Evolutionary conservation across 1,140 invertebrate genomes (phyloP).

Genomic region (Thaumatotibia leucotreta): DNA sequence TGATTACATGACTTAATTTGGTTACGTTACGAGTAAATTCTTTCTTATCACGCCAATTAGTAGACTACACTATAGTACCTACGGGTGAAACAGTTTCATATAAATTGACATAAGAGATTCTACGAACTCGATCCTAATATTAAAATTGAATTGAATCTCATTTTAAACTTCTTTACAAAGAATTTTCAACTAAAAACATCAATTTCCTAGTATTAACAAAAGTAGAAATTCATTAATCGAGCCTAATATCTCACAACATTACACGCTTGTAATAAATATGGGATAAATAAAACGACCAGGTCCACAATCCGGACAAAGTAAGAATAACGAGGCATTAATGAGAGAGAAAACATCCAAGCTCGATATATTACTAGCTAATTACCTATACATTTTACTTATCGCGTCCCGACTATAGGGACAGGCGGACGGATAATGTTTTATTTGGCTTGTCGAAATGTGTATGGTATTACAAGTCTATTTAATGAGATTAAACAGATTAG

Average conservation of each 20-base stretch:
- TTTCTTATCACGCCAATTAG: too few relatives aligned
- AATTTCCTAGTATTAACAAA: background rate
- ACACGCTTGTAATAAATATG: conserved; percentile 30
- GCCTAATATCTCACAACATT: background rate
- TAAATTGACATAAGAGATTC: too few relatives aligned
- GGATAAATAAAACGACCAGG: conserved; percentile 38
- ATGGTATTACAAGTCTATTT: conserved; percentile 60
- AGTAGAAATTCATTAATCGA: background rate
- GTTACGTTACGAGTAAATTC: too few relatives aligned
- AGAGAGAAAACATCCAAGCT: conserved; percentile 54
- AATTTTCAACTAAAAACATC: background rate
- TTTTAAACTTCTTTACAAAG: background rate
- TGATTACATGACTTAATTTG: too few relatives aligned
- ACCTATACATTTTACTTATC: conserved; percentile 73
- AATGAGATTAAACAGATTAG: conserved; percentile 45
- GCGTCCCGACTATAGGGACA: conserved; percentile 27
- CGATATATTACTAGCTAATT: conserved; percentile 70
- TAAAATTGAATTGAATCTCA: background rate
- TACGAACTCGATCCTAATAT: background rate
- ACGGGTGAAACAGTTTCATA: too few relatives aligned
- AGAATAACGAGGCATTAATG: conserved; percentile 63
- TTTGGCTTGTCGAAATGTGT: conserved; percentile 53
- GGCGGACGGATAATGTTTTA: conserved; percentile 50
- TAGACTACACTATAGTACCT: too few relatives aligned
- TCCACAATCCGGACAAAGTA: conserved; percentile 47